Percentiles rank a stretch among this genome's conserved stretches.
Conservation (phyloP, 53 echinoderm and acorn worm genomes). For the Zoroaster sp. region DNA sequence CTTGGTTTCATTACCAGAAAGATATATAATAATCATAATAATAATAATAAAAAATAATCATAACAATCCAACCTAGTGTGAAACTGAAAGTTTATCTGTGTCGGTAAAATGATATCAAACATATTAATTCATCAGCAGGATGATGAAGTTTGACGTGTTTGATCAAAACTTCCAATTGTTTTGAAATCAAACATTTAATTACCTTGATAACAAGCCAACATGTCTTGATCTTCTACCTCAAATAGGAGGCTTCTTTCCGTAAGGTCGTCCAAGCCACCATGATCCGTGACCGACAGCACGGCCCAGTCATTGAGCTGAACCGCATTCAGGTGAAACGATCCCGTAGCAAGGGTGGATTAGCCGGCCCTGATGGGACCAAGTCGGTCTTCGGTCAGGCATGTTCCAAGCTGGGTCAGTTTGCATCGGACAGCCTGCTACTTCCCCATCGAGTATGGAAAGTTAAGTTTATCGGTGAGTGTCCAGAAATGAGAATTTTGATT, state of each 20-base stretch:
- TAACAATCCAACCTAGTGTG: no score
- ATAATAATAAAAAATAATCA: no score
- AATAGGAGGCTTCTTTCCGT: slow-evolving; percentile 95
- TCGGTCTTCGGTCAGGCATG: slow-evolving; percentile 98
- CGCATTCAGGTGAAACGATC: slow-evolving; percentile 98
- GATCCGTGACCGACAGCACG: slow-evolving; percentile 94
- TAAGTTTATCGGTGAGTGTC: slow-evolving; percentile 95
- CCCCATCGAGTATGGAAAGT: slow-evolving; percentile 99
- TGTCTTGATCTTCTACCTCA: background rate
- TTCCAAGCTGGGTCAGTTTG: slow-evolving; percentile 92
- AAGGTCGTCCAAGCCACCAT: slow-evolving; percentile 97
- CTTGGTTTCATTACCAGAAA: background rate
- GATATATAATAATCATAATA: no score
- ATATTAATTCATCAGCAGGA: no score
- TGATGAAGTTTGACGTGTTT: no score
- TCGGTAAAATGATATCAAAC: no score
- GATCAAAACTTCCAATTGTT: no score
- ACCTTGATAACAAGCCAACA: no score
- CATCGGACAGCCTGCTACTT: slow-evolving; percentile 80
- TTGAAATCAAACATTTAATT: no score
- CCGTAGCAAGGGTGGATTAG: slow-evolving; percentile 94
- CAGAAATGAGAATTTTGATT: no score
- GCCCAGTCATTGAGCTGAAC: slow-evolving; percentile 91
- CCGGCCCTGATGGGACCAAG: slow-evolving; percentile 98
- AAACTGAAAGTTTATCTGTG: no score